These are phyloP conservation scores for Drosophila silvestris DNA, from an alignment of 2,888 invertebrate species.

Conservation along the genomic window DNA sequence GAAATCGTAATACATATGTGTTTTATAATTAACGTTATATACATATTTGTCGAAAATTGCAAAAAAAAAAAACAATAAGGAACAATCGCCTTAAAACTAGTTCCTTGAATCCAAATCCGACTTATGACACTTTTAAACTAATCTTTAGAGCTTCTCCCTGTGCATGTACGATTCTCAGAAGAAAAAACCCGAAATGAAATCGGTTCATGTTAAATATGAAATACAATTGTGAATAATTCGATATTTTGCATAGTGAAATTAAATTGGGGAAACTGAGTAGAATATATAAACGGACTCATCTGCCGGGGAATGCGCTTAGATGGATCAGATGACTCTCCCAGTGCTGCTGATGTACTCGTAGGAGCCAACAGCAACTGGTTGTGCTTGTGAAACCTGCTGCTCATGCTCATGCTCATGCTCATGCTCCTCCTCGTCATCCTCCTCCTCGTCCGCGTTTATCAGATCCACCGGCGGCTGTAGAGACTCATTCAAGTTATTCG, in stretches of 20 bases:
- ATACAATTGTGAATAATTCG: background rate
- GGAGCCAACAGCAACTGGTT: slow-evolving; percentile 10
- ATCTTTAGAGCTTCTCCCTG: background rate
- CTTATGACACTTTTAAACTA: slow-evolving; percentile 2
- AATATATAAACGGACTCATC: background rate
- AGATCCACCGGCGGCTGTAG: slow-evolving; percentile 11
- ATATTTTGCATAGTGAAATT: background rate
- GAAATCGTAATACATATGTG: background rate
- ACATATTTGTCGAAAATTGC: background rate
- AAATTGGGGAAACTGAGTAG: background rate
- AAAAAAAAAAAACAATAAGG: background rate
- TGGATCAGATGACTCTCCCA: slow-evolving; percentile 48
- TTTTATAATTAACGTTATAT: background rate
- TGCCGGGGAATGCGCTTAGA: slow-evolving; percentile 33
- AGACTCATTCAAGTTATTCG: background rate
- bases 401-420: background rate
- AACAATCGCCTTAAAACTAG: background rate
- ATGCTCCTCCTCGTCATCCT: background rate
- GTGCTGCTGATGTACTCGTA: slow-evolving; percentile 48
- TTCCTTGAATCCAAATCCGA: background rate
- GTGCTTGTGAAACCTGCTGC: background rate
- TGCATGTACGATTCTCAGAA: background rate
- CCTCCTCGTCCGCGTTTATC: slow-evolving; percentile 3
- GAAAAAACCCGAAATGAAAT: background rate
- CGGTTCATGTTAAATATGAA: background rate